Evolutionary conservation across 2,888 invertebrate species (phyloP).

Genomic region (Rhaphigaster nebulosa): DNA sequence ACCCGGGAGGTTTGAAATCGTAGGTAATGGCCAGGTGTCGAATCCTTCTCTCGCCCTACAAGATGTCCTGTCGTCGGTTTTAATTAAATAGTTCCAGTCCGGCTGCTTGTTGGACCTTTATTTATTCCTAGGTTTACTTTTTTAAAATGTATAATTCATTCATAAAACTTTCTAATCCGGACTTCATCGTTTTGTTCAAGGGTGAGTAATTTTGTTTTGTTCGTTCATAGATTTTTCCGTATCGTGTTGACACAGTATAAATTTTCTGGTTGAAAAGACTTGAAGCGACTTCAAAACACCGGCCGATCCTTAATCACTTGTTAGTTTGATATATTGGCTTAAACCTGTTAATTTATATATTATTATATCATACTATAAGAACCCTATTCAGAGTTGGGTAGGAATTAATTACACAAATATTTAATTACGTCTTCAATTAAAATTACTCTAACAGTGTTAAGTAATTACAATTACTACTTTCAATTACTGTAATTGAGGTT

Average conservation of each 20-base stretch:
- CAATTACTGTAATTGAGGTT: too few relatives aligned
- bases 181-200: background rate
- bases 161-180: background rate
- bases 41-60: background rate
- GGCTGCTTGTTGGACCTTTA: background rate
- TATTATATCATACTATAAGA: background rate
- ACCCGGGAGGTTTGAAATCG: background rate
- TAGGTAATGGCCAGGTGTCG: background rate
- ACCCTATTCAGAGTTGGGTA: too few relatives aligned
- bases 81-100: background rate
- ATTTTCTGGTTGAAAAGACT: background rate
- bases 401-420: too few relatives aligned
- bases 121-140: background rate
- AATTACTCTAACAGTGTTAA: too few relatives aligned
- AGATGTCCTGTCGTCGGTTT: background rate
- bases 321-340: background rate
- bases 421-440: too few relatives aligned
- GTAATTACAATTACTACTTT: too few relatives aligned
- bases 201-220: background rate
- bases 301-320: background rate
- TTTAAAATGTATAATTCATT: background rate
- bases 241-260: background rate
- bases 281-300: background rate
- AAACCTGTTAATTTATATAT: background rate
- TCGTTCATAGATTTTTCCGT: background rate